These are phyloP conservation scores for Trypoxylus dichotomus DNA, from an alignment of 1,140 invertebrate species.

Conservation along the genomic window DNA sequence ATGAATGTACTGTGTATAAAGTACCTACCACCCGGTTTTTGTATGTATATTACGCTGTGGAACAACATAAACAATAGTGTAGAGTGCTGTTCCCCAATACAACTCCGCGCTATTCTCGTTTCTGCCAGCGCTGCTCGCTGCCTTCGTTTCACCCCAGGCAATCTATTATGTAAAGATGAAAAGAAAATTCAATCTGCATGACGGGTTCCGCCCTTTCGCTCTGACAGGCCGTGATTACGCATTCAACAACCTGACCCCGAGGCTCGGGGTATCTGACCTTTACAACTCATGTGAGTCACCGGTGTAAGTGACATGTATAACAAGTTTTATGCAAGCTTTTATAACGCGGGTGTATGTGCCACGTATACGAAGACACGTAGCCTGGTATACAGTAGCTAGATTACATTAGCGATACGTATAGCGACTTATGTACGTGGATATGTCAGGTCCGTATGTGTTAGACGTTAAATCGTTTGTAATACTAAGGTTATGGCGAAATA, in stretches of 20 bases:
- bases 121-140: not conserved
- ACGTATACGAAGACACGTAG: not conserved
- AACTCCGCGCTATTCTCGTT: not conserved
- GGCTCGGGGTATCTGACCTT: constrained; percentile 43
- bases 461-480: not conserved
- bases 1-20: not conserved
- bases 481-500: not conserved
- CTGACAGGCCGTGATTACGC: constrained; percentile 51
- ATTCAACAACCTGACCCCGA: constrained; percentile 49
- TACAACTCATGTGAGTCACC: constrained; percentile 41
- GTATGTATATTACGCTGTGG: not conserved
- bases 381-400: not conserved
- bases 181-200: constrained; percentile 53
- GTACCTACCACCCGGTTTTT: not conserved
- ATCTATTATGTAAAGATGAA: constrained; percentile 51
- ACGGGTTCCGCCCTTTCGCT: constrained; percentile 46
- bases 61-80: constrained; percentile 1
- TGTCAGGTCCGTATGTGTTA: not conserved
- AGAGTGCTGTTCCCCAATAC: not conserved
- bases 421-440: not conserved
- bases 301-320: constrained; percentile 48
- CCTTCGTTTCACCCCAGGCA: constrained; percentile 34
- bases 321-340: constrained; percentile 38
- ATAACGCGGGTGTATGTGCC: not conserved
- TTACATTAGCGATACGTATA: not conserved